These are phyloP conservation scores for Brachionus angularis DNA, from an alignment of 1,140 invertebrate species.

Conservation along the genomic window DNA sequence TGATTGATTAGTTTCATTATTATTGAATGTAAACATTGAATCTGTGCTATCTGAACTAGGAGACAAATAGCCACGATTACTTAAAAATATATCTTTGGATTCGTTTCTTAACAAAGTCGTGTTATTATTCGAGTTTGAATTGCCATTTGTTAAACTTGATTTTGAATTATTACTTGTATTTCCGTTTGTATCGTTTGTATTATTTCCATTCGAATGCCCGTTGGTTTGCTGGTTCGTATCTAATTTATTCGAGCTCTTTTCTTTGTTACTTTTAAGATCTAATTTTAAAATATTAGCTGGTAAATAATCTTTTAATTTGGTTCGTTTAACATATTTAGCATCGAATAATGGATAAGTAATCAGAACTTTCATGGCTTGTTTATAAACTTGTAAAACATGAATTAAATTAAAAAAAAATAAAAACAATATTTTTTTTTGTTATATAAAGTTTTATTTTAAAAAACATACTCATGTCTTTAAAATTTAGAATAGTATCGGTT, in stretches of 20 bases:
- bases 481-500: conserved; percentile 28
- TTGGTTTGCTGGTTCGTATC: no score
- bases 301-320: conserved; percentile 37
- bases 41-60: conserved; percentile 39
- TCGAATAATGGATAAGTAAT: conserved; percentile 21
- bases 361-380: conserved; percentile 31
- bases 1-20: background rate
- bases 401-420: background rate
- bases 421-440: background rate
- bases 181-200: no score
- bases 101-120: background rate
- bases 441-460: background rate
- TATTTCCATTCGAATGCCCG: no score
- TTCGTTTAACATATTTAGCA: conserved; percentile 38
- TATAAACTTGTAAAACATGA: background rate
- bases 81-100: conserved; percentile 9
- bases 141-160: background rate
- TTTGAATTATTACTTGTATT: background rate
- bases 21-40: conserved; percentile 1
- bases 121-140: background rate
- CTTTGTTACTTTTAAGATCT: conserved; percentile 8
- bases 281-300: conserved; percentile 20
- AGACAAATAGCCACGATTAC: conserved; percentile 20
- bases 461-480: conserved; percentile 39
- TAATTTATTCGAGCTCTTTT: no score